These are phyloP conservation scores for Diceros bicornis DNA, from an alignment of 2,797 vertebrate species.

Conservation along the genomic window DNA sequence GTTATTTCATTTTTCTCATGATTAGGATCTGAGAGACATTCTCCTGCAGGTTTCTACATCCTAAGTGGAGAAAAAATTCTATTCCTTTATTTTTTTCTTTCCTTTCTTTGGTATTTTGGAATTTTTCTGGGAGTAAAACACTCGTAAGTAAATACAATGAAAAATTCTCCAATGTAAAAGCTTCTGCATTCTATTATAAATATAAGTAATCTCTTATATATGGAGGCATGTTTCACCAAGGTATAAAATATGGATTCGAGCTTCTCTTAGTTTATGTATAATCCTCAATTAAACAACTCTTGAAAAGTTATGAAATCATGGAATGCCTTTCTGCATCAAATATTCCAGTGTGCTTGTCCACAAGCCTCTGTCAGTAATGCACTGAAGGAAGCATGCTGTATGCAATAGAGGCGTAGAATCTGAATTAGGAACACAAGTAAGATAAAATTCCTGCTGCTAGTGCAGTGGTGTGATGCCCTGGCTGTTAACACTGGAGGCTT, in stretches of 20 bases:
- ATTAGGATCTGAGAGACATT: neutral
- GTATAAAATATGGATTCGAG: neutral
- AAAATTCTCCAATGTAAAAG: neutral
- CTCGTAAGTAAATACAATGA: neutral
- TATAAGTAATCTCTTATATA: neutral
- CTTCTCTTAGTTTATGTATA: neutral
- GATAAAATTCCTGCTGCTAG: neutral
- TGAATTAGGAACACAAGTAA: neutral
- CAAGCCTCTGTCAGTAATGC: neutral
- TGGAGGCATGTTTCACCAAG: neutral
- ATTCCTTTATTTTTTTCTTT: neutral
- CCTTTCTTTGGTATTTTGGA: neutral
- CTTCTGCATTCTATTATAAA: neutral
- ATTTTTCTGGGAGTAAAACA: neutral
- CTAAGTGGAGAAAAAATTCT: neutral
- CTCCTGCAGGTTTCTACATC: neutral
- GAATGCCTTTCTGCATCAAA: neutral
- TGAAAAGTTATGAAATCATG: neutral
- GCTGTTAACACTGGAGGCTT: neutral
- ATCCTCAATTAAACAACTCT: neutral
- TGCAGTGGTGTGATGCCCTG: accelerated
- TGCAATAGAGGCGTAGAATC: neutral
- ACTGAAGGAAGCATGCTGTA: neutral
- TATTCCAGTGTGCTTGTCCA: neutral
- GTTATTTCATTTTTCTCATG: neutral